These are phyloP conservation scores for Nannospalax galili DNA, from an alignment of 2,113 vertebrate species.

Conservation along the genomic window DNA sequence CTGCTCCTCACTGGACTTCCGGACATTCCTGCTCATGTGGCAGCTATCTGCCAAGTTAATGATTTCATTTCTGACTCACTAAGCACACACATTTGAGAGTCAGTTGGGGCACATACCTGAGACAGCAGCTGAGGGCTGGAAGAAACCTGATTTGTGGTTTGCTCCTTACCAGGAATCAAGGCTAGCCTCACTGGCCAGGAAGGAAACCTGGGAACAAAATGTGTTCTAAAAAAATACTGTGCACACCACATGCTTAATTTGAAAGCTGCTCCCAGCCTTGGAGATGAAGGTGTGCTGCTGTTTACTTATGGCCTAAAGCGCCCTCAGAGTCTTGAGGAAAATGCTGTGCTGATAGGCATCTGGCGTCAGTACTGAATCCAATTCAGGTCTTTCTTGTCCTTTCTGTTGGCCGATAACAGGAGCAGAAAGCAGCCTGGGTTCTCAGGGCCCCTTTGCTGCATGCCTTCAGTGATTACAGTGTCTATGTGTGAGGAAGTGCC, in stretches of 20 bases:
- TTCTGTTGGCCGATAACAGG: neutral
- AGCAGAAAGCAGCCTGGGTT: neutral
- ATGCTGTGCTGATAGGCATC: constrained; percentile 44
- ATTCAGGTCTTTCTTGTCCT: constrained; percentile 20
- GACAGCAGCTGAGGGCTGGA: neutral
- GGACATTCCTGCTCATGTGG: neutral
- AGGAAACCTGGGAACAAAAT: neutral
- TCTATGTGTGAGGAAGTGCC: no score
- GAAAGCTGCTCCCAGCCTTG: neutral
- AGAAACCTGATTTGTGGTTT: neutral
- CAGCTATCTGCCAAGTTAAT: constrained; percentile 41
- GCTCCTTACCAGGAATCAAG: neutral
- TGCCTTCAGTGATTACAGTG: neutral
- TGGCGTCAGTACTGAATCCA: neutral
- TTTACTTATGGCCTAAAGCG: neutral
- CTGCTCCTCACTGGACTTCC: neutral
- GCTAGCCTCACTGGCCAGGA: rapidly evolving
- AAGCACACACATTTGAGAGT: constrained; percentile 38
- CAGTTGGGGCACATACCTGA: neutral
- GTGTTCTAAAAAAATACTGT: neutral
- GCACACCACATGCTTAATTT: neutral
- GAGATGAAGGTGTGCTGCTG: no score
- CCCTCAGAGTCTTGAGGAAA: constrained; percentile 34
- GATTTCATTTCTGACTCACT: constrained; percentile 60
- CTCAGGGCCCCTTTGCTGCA: neutral